Evolutionary conservation across 1,140 invertebrate genomes (phyloP), one percentile per base, ranked within the genome.

Genomic region (Linepithema humile): DNA sequence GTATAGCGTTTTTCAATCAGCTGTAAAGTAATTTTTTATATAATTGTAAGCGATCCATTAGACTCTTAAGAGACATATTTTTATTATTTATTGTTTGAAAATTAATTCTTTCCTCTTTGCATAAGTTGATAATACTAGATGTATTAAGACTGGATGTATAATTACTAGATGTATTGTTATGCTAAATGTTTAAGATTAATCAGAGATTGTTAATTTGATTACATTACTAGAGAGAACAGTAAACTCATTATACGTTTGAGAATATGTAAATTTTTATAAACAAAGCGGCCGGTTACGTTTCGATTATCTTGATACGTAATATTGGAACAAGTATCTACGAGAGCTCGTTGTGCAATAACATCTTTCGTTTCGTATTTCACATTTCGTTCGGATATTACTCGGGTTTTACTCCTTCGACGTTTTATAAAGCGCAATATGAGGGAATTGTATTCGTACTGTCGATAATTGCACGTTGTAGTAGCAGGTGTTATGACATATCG

Each of bases 401-500:
- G 35, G 12, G 29, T 12, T 57, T 55, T 57, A 26, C 38, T 80
- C 35, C 17, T 12, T 69, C 48, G 38, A 23, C 57, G 32, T 70
- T 80, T 5, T 12, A 43, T 53, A 80, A 70, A 69, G 35, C 23
- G 15, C 64, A 32, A 15, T 17, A 29, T 29, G 64, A 55, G 48
- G 20, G 64, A 80, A 78, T 40, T 55, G 75, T 43, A 38, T 48
- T 80, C 62, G 6, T 48, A 12, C 29, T 78, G 75, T 69, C 75
- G 45, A 80, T 80, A 80, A 80, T 70, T 43, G 48, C 20, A 62
- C 73, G 43, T 75, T 75, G 55, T 55, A 26, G 38, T 55, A 78
- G 48, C 48, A 78, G 48, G 75, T 78, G 62, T 69, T 80, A 43
- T 55, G 64, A 80, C 75, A 78, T 78, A 69, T 78, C 64, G 75